Evolutionary conservation across 2,113 vertebrate genomes (phyloP), one percentile per base, ranked within the genome.

Genomic region (Mustela nigripes): DNA sequence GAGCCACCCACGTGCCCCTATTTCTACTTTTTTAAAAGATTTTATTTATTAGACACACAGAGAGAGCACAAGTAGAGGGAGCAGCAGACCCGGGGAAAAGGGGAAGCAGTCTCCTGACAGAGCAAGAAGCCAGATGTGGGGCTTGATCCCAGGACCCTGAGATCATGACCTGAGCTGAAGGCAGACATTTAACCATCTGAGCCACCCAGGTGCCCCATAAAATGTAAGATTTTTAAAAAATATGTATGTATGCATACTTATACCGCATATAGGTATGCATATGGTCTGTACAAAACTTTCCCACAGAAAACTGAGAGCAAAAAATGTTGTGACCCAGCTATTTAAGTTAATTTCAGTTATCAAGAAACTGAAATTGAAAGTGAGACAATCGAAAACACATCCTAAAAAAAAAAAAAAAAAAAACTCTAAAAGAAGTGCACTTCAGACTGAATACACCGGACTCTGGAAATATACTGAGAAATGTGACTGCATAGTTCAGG

Each of bases 381-480:
- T 73, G 45, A 88, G 28, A 84, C 4, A 88, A 86, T 24, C 42
- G 58, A 82, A 95, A 89, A 84, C 69, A 83, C 11, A 94, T 36
- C 26, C 24, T 76, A 7, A 11, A 91, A 90, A 58, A 94, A 76
- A 48, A 53, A 53, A 14, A 50, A 50, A 50, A 53, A 53, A 53
- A 15, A 36, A 36, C 91, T 74, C 69, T 84, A 89, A 81, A 71
- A 89, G 85, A 5, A 80, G 39, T 71, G 31, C 39, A 83, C 42
- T 79, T 24, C 56, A 84, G 58, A 80, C 36, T 63, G 50, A 39
- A 80, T 58, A 88, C 8, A 81, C 31, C 31, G 80, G 39, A 62
- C 31, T 95, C n/a, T 91, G 63, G n/a, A 93, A 93, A 91, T 56
- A n/a, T 8, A 56, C 42, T 69, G 19, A 93, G 73, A 94, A 81